phyloP scores from a whole-genome alignment of 2,888 invertebrate genomes.

The Steinernema hermaphroditum region DNA sequence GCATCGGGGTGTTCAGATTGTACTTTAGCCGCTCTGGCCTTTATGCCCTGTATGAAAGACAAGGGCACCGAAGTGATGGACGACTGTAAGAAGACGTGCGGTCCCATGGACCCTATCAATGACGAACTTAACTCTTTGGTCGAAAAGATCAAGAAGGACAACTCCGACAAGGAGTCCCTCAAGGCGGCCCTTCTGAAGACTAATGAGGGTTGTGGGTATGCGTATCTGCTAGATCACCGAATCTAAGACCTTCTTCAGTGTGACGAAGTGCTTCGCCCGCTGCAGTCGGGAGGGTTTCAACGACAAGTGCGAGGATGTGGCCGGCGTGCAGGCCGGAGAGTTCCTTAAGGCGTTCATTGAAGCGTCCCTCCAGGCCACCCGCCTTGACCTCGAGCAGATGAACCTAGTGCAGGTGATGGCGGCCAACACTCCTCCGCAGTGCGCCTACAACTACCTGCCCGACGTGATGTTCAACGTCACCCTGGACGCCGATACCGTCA shows the following conservation, averaged over 20 bases:
- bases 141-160: conserved; percentile 3
- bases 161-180: conserved; percentile 10
- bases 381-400: conserved; percentile 34
- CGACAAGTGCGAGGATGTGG: conserved; percentile 28
- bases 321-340: conserved; percentile 32
- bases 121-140: not conserved
- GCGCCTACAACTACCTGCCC: conserved; percentile 34
- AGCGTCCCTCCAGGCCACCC: conserved; percentile 31
- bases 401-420: conserved; percentile 34
- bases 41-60: conserved; percentile 32
- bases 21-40: conserved; percentile 11
- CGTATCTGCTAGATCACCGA: not conserved
- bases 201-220: conserved; percentile 30
- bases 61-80: conserved; percentile 27
- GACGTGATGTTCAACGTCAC: conserved; percentile 35
- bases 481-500: not conserved
- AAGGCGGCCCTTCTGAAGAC: conserved; percentile 22
- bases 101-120: conserved; percentile 23
- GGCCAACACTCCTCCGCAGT: conserved; percentile 33
- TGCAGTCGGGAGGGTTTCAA: conserved; percentile 33
- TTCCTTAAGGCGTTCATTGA: conserved; percentile 31
- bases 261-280: conserved; percentile 24
- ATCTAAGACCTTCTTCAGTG: not conserved
- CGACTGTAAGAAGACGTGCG: conserved; percentile 31
- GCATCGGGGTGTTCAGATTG: not conserved